phyloP scores from a whole-genome alignment of 2,888 invertebrate species.

The Dichetophora obliterata region DNA sequence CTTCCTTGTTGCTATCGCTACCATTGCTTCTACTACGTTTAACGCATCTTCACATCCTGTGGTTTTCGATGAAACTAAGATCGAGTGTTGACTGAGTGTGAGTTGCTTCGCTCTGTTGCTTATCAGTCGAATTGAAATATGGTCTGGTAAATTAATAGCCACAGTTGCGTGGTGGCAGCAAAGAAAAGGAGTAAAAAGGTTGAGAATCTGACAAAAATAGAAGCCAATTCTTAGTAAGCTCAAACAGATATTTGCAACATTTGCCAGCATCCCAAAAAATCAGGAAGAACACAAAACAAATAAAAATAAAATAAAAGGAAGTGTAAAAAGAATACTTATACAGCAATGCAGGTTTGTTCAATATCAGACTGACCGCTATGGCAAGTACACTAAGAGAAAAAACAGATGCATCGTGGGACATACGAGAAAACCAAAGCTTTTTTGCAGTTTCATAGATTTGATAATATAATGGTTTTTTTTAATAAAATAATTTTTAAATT shows the following conservation, averaged over 20 bases:
- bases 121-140: constrained; percentile 39
- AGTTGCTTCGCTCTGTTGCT: constrained; percentile 2
- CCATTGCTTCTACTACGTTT: neutral
- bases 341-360: neutral
- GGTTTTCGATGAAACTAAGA: neutral
- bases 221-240: neutral
- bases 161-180: constrained; percentile 54
- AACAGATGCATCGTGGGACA: neutral
- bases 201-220: neutral
- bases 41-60: neutral
- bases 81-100: neutral
- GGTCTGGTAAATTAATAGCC: constrained; percentile 55
- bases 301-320: neutral
- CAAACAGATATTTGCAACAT: neutral
- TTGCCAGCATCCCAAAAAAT: neutral
- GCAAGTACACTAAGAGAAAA: neutral
- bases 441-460: too few relatives aligned
- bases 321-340: neutral
- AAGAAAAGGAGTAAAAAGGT: constrained; percentile 51
- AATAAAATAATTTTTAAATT: too few relatives aligned
- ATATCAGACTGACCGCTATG: neutral
- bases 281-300: neutral
- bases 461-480: too few relatives aligned
- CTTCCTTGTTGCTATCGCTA: neutral
- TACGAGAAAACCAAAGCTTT: too few relatives aligned